A percentile compares a stretch with the other conserved stretches of the same genome.
phyloP scores from a whole-genome alignment of 2,888 invertebrate genomes.

The Hypsopygia costalis region DNA sequence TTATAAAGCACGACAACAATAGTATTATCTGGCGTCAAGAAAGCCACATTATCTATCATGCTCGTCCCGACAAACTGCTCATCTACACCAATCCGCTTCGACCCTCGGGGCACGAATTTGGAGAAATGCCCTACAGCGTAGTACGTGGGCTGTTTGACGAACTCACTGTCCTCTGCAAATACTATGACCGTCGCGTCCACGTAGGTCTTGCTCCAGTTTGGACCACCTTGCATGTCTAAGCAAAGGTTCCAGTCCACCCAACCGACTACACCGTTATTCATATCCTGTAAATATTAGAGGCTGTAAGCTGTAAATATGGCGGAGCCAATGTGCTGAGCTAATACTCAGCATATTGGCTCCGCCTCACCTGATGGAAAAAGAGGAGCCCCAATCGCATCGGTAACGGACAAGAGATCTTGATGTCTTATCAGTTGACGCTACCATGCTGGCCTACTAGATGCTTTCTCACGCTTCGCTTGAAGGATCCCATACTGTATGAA shows the following conservation, averaged over 20 bases:
- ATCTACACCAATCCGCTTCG: conserved; percentile 38
- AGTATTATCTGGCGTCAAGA: conserved; percentile 2
- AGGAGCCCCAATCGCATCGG: not conserved
- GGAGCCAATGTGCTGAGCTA: not conserved
- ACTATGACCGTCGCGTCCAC: conserved; percentile 87
- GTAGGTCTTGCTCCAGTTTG: conserved; percentile 86
- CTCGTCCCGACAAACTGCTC: not conserved
- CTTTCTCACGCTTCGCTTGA: too few species aligned
- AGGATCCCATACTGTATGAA: too few species aligned
- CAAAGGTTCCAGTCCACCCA: conserved; percentile 95
- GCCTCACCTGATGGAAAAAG: not conserved
- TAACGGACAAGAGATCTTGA: too few species aligned
- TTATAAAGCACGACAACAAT: conserved; percentile 68
- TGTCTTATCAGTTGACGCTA: too few species aligned
- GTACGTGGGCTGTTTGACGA: conserved; percentile 93
- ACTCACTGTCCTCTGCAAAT: conserved; percentile 76
- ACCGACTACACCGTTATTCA: conserved; percentile 84
- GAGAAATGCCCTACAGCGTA: conserved; percentile 90
- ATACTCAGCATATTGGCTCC: not conserved
- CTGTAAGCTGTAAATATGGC: not conserved
- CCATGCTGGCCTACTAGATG: conserved; percentile 9
- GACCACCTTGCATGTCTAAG: conserved; percentile 86
- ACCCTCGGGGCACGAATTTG: conserved; percentile 83
- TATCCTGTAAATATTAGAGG: conserved; percentile 5
- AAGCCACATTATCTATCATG: not conserved